Evolutionary conservation across 2,797 vertebrate species (phyloP).

Genomic region (Parambassis ranga): DNA sequence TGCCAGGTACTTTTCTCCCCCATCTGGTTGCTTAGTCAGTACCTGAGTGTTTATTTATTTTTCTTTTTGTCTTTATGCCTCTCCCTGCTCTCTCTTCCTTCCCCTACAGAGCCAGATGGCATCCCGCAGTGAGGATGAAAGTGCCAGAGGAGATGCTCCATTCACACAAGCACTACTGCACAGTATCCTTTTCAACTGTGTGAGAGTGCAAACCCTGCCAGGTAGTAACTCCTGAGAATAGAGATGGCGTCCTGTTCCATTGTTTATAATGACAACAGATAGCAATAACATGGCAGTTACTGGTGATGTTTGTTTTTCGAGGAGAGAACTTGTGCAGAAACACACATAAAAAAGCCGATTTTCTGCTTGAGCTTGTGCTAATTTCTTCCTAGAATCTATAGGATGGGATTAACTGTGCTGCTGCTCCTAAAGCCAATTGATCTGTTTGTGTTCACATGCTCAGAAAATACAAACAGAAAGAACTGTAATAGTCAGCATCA

Average conservation of each 20-base stretch:
- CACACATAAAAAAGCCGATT: background rate
- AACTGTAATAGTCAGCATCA: too few relatives aligned
- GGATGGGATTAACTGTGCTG: too few relatives aligned
- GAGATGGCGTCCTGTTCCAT: background rate
- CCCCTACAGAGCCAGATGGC: slow-evolving; percentile 12
- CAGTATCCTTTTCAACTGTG: background rate
- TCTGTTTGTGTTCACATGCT: too few relatives aligned
- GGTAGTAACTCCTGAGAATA: background rate
- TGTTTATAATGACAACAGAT: background rate
- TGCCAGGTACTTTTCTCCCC: background rate
- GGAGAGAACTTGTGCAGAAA: background rate
- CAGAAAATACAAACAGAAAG: too few relatives aligned
- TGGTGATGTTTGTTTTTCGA: background rate
- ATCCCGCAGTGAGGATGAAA: background rate
- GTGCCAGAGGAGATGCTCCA: background rate
- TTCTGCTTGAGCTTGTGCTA: background rate
- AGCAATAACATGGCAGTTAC: background rate
- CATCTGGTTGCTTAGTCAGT: background rate
- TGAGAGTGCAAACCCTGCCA: background rate
- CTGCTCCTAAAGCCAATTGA: too few relatives aligned
- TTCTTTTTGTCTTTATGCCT: background rate
- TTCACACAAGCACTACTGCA: background rate
- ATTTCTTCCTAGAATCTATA: too few relatives aligned
- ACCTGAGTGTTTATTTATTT: background rate
- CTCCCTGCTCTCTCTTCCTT: background rate